Conservation (phyloP, 2,797 vertebrate genomes). For the Tinamus major region DNA sequence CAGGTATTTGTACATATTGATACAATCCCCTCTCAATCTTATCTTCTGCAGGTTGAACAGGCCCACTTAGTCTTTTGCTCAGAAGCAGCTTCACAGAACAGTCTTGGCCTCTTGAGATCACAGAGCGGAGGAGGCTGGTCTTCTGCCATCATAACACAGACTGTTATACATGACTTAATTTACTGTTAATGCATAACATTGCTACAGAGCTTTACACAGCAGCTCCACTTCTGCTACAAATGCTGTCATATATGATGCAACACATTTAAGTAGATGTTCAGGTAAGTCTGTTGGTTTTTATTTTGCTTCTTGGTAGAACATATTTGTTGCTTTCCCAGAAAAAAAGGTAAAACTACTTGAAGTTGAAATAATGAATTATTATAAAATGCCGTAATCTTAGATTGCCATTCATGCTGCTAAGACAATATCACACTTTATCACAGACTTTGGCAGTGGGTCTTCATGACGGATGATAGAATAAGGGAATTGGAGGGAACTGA, state of each 20-base stretch:
- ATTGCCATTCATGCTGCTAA: background rate
- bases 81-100: background rate
- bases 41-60: too few relatives aligned
- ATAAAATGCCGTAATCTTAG: background rate
- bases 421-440: fast-evolving
- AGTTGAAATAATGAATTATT: background rate
- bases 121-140: background rate
- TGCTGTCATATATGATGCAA: background rate
- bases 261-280: background rate
- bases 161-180: too few relatives aligned
- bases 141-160: background rate
- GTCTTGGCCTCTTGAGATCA: background rate
- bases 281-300: background rate
- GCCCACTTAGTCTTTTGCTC: too few relatives aligned
- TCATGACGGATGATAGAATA: background rate
- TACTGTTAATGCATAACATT: background rate
- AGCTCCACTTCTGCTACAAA: background rate
- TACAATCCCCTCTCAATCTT: too few relatives aligned
- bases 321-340: background rate
- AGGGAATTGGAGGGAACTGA: background rate
- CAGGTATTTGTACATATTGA: too few relatives aligned
- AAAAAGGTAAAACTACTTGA: background rate
- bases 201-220: background rate
- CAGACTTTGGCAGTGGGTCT: background rate
- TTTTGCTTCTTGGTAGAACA: background rate